phyloP scores from a whole-genome alignment of 1,140 invertebrate genomes.

The Bombus consobrinus region DNA sequence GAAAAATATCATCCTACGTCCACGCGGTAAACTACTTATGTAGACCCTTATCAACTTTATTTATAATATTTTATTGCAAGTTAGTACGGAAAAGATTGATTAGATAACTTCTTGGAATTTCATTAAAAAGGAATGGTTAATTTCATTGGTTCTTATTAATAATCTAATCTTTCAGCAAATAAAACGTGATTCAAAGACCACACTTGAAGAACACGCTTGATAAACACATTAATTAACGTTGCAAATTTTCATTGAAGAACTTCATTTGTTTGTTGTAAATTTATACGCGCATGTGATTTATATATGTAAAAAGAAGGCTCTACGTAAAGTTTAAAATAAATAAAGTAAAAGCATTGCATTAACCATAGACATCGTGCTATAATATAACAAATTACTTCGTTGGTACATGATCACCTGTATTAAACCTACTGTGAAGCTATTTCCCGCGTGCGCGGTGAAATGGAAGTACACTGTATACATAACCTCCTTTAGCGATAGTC shows the following conservation, averaged over 20 bases:
- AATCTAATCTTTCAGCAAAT: neutral
- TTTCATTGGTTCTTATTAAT: neutral
- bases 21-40: no score
- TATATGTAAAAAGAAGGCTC: neutral
- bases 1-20: neutral
- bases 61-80: neutral
- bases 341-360: neutral
- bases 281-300: neutral
- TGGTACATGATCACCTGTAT: constrained; percentile 14
- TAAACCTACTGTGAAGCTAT: constrained; percentile 11
- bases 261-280: neutral
- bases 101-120: neutral
- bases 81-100: neutral
- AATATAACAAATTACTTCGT: neutral
- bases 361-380: no score
- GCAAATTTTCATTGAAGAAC: neutral
- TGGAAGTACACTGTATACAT: neutral
- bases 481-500: constrained; percentile 14
- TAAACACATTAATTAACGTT: neutral
- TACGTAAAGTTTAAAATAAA: neutral
- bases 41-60: no score
- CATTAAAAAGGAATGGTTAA: neutral
- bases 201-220: neutral
- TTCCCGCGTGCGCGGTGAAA: constrained; percentile 36
- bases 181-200: neutral